Percentiles rank a stretch among this genome's conserved stretches.
Evolutionary conservation across 2,888 invertebrate species (phyloP).

Genomic region (Hylaea fasciaria): DNA sequence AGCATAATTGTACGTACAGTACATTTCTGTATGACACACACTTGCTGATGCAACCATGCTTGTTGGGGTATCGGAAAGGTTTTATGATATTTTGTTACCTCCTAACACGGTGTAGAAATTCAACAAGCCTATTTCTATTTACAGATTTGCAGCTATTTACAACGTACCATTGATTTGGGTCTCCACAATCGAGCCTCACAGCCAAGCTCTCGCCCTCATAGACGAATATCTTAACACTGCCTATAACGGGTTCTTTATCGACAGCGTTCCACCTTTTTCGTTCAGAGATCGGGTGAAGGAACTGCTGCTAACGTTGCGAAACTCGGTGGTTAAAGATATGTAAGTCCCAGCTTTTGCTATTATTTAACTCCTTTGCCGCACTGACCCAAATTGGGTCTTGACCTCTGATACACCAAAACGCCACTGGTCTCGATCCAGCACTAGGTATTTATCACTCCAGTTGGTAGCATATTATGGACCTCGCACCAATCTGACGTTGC

Average conservation of each 20-base stretch:
- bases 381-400: no score
- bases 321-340: slow-evolving; percentile 31
- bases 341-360: slow-evolving; percentile 37
- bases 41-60: no score
- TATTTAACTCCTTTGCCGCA: no score
- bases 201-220: slow-evolving; percentile 53
- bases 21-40: no score
- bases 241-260: slow-evolving; percentile 47
- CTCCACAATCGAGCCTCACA: slow-evolving; percentile 58
- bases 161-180: slow-evolving; percentile 59
- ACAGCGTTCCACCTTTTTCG: slow-evolving; percentile 52
- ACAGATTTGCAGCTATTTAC: slow-evolving; percentile 58
- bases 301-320: slow-evolving; percentile 44
- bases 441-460: no score
- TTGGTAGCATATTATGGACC: no score
- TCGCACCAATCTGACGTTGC: no score
- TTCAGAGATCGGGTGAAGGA: slow-evolving; percentile 57
- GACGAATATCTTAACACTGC: slow-evolving; percentile 63
- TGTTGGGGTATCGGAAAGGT: no score
- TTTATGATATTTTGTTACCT: no score
- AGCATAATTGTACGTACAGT: neutral
- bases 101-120: no score
- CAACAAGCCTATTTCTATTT: neutral
- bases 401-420: no score
- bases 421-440: no score